Base-by-base conservation (phyloP, 2,113 vertebrate genomes). In the Alethe diademata region DNA sequence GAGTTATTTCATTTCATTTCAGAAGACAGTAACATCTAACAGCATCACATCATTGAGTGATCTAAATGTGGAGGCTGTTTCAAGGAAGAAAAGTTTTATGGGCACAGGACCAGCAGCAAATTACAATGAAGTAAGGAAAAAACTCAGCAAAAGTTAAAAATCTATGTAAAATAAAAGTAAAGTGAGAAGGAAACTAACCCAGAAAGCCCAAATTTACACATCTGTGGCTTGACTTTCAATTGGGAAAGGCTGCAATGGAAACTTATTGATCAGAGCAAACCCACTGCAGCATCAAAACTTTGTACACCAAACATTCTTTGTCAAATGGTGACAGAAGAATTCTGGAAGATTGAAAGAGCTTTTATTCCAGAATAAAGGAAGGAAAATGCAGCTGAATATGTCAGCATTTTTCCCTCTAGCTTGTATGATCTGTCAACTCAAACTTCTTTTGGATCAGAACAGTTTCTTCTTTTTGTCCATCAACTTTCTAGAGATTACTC, bases 281-380 rank as follows among this genome's bases (percentile, higher is more conserved):
- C 35, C 86, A 38, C 35, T 22, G 43, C 14, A 67, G 18, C 43
- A 74, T 42, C 22, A n/a, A 66, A 93, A 45, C 2, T 22, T 23
- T 48, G 2, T 8, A 25, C 1, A 2, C 22, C 0, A 8, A 19
- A 18, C 2, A 6, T 14, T 54, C 75, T 64, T 31, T 14, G 36
- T 58, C 43, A 47, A 62, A 60, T 18, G 61, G 29, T 82, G 57
- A 9, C 19, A 47, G 56, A 82, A 54, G 9, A 71, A 54, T 38
- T 56, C 38, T 90, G 65, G 15, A 66, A 74, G 61, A 58, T 0
- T 50, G 78, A 78, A 81, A 47, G 20, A 80, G 19, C 11, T 76
- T 69, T 72, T 53, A 69, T 25, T 65, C 50, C 56, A 76, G 33
- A 93, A 61, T 17, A 54, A 81, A 69, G 33, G 48, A 60, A 89